A percentile compares a stretch with the other conserved stretches of the same genome.
Evolutionary conservation across 2,888 invertebrate species (phyloP).

Genomic region (Scaptomyza caliginosa): DNA sequence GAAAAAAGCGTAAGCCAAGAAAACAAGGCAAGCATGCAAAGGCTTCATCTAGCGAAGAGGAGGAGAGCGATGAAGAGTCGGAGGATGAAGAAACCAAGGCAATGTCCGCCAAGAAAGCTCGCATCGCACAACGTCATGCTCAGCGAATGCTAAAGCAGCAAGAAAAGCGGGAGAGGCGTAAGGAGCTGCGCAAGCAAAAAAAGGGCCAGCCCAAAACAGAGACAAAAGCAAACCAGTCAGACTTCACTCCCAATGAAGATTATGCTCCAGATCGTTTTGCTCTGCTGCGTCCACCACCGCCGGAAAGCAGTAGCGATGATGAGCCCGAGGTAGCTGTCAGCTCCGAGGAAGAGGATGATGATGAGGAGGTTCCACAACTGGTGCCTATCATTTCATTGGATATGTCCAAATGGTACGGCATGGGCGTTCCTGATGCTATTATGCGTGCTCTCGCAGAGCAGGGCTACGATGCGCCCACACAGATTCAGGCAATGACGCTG

Average conservation of each 20-base stretch:
- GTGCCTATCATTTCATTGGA: constrained; percentile 23
- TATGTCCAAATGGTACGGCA: constrained; percentile 87
- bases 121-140: constrained; percentile 61
- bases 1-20: constrained; percentile 51
- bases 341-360: constrained; percentile 28
- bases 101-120: constrained; percentile 64
- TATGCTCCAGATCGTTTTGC: constrained; percentile 72
- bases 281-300: constrained; percentile 71
- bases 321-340: constrained; percentile 38
- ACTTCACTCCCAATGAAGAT: constrained; percentile 42
- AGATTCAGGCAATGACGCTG: constrained; percentile 92
- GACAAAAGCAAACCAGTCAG: background rate
- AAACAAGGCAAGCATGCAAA: constrained; percentile 10
- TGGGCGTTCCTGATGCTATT: constrained; percentile 88
- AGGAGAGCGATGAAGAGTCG: constrained; percentile 36
- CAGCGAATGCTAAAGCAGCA: constrained; percentile 60
- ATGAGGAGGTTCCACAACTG: constrained; percentile 36
- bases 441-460: constrained; percentile 90
- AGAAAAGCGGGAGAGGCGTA: constrained; percentile 62
- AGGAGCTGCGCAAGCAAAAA: constrained; percentile 40
- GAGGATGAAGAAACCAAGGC: constrained; percentile 16
- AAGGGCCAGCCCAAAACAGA: constrained; percentile 18
- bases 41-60: constrained; percentile 27
- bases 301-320: constrained; percentile 50
- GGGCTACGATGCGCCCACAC: constrained; percentile 92